Evolutionary conservation across 92 coral and sea anemone species (phyloP), one percentile per base, ranked within the genome.

Genomic region (Porites cylindrica): DNA sequence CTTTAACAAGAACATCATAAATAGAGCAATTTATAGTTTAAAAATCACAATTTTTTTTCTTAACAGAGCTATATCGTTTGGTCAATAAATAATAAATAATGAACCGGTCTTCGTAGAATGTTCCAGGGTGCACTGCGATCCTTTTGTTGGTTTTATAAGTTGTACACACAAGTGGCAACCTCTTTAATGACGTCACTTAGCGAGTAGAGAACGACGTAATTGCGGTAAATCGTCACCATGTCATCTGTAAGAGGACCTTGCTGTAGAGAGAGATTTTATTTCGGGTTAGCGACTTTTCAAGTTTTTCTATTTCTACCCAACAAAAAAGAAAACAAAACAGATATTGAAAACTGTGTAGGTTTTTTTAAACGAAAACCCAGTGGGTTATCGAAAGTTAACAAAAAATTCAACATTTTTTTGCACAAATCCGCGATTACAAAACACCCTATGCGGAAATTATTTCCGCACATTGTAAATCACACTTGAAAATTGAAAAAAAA

Each of bases 191-290:
- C 87, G 70, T 73, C 80, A 71, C 53, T 12, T 1, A 83, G 52
- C 23, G 80, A 24, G 80, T 60, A 62, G 32, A 61, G 51, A 11
- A 62, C 16, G 54, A 74, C 80, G 50, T 83, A 83, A 51, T 83
- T 83, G 1, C 87, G 80, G 56, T 60, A 83, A 50, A 83, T 43
- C 87, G 24, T 83, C 63, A 83, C 81, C 26, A 47, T 63, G 51
- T 83, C 87, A 61, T 83, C 62, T 32, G 87, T 83, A 13, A 83
- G 26, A 83, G 74, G 18, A 3, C 23, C 87, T 83, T 54, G 13
- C 6, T 24, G 16, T 38, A 4, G 47, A 38, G 47, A 38, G 47
- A 38, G 47, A 43, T n/a, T 26, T 72, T 1, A 7, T 3, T 58
- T 52, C n/a, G 8, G 6, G 61, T 38, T 38, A 56, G 13, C 16